Base-by-base conservation (phyloP, 1,140 invertebrate species). In the Phocides pigmalion region DNA sequence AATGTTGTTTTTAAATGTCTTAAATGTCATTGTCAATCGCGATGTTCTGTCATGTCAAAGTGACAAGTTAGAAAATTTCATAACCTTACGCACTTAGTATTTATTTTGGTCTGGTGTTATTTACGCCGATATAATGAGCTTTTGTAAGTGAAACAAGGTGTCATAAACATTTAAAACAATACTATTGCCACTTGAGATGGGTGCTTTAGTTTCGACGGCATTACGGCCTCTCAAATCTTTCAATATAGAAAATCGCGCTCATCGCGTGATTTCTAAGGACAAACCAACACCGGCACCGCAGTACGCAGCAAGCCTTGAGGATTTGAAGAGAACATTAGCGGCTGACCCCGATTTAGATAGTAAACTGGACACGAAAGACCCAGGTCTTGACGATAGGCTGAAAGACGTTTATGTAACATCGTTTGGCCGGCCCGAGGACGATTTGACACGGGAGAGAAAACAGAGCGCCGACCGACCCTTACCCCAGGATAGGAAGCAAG, bases 391-490 rank as follows among this genome's bases (percentile, higher is more conserved):
- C 70, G 82, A 92, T 15, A 87, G 93, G 72, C 88, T 96, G 41
- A 95, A 94, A 85, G 81, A 94, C 76, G 93, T 96, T 87, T 96
- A 93, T 93, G 94, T 96, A 79, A 93, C 92, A 15, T 96, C 95
- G 0, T 28, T 66, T 11, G 89, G 87, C 0, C 73, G 64, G 3
- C 81, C 89, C 0, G 89, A 91, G 54, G 86, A 84, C 44, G 89
- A 90, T 14, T 58, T 90, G 59, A 90, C 87, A 0, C 70, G 64
- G 8, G 80, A 84, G 22, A 72, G 61, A 8, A 67, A 67, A 6
- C 47, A 68, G 62, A 78, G 72, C 15, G 37, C 58, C 4, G 49
- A 72, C 11, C 70, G 85, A 22, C 76, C 79, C 0, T 47, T 91
- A 25, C 89, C 89, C 4, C 72, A 81, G 58, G 72, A 87, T 32